These are phyloP conservation scores for Aplochiton taeniatus DNA, from an alignment of 2,797 vertebrate species.

Conservation along the genomic window DNA sequence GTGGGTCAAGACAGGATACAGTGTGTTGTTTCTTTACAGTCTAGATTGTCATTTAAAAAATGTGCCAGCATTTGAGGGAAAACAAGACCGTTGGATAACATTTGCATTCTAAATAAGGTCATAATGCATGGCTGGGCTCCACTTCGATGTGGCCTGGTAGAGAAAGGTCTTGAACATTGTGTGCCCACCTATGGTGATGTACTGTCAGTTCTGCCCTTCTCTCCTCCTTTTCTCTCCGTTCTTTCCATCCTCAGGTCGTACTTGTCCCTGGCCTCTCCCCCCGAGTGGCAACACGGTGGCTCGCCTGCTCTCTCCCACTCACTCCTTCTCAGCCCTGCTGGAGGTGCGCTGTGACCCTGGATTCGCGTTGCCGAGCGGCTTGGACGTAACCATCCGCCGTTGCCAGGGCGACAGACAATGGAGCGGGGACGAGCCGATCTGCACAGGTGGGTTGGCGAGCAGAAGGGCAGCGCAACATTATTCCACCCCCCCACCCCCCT, in stretches of 20 bases:
- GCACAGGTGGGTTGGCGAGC: conserved; percentile 71
- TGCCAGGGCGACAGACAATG: conserved; percentile 85
- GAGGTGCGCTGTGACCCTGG: conserved; percentile 77
- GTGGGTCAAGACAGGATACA: background rate
- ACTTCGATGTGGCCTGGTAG: too few species aligned
- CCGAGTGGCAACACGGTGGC: conserved; percentile 53
- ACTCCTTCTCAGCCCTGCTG: conserved; percentile 78
- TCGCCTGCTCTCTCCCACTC: conserved; percentile 73
- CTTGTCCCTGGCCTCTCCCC: conserved; percentile 80
- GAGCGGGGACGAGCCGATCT: conserved; percentile 78
- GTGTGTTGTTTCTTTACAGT: background rate
- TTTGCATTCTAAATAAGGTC: too few species aligned
- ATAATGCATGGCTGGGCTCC: too few species aligned
- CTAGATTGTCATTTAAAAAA: background rate
- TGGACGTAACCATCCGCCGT: conserved; percentile 72
- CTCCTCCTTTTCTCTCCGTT: background rate
- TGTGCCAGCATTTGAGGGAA: too few species aligned
- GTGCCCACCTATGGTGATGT: conserved; percentile 5
- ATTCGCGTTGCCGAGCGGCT: conserved; percentile 67
- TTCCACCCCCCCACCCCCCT: too few species aligned
- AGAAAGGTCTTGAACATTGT: background rate
- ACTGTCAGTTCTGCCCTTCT: background rate
- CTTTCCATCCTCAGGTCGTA: conserved; percentile 63
- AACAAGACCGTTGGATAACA: too few species aligned
- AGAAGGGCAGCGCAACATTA: background rate